A percentile compares a stretch with the other conserved stretches of the same genome.
These are phyloP conservation scores for Oscheius sp. DNA, from an alignment of 2,888 invertebrate species.

Conservation along the genomic window DNA sequence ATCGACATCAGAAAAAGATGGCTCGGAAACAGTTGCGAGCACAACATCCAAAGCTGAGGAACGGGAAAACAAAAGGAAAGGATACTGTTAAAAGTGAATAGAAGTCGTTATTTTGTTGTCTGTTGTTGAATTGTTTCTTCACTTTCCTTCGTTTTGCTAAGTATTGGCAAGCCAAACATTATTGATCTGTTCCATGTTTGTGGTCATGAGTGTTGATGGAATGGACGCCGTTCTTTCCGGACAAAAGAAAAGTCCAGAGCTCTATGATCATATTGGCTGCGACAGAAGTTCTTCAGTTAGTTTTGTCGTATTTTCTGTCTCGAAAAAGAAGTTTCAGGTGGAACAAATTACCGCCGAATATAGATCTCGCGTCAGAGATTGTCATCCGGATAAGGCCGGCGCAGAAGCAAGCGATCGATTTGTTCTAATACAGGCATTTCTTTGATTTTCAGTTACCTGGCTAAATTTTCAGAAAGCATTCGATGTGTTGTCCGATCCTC, in stretches of 20 bases:
- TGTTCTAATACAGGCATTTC: slow-evolving; percentile 6
- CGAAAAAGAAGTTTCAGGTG: slow-evolving; percentile 44
- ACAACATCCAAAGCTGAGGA: not conserved
- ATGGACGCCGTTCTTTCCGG: slow-evolving; percentile 36
- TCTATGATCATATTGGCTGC: slow-evolving; percentile 50
- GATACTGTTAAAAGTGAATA: not conserved
- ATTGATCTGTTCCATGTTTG: no score
- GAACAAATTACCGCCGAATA: slow-evolving; percentile 66
- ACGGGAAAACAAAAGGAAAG: slow-evolving; percentile 20
- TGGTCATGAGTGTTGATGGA: not conserved
- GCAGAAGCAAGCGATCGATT: not conserved
- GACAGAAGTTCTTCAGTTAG: slow-evolving; percentile 40
- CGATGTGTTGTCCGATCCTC: slow-evolving; percentile 39
- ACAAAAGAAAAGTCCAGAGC: slow-evolving; percentile 41
- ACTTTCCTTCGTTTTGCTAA: not conserved
- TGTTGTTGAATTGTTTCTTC: not conserved
- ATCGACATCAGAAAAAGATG: slow-evolving; percentile 33
- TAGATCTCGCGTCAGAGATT: slow-evolving; percentile 52
- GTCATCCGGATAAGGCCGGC: slow-evolving; percentile 61
- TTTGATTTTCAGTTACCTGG: not conserved
- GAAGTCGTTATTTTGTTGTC: slow-evolving; percentile 4
- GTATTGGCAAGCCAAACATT: no score
- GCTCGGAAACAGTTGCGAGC: slow-evolving; percentile 1
- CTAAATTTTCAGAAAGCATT: slow-evolving; percentile 47
- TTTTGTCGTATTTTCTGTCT: slow-evolving; percentile 2